Evolutionary conservation across 1,140 invertebrate species (phyloP), one percentile per base, ranked within the genome.

Genomic region (Bombus pyrosoma): DNA sequence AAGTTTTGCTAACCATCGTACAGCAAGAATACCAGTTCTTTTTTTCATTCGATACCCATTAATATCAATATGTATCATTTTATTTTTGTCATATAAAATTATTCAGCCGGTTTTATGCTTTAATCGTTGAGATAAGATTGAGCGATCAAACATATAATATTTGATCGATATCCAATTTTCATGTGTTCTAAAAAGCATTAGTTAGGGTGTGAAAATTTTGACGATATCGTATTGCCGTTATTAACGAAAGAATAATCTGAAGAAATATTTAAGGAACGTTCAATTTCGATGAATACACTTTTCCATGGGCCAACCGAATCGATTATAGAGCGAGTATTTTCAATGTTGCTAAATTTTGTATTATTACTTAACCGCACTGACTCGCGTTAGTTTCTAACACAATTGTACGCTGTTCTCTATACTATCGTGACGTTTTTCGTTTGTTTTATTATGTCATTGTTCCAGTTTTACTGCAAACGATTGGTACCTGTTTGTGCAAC

Each of bases 1-100:
- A 87, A 81, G 66, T 78, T 90, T 89, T 87, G 89, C 88, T 90
- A 86, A 90, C 64, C 79, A 80, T 86, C 86, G 75, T 89, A 85
- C 53, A 85, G 47, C n/a, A 62, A n/a, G 59, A 80, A n/a, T 62
- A 89, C 41, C 73, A 57, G 68, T 66, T 34, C n/a, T 66, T 37
- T n/a, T 47, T 47, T 69, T n/a, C 37, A 75, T 90, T 74, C 72
- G 80, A 86, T 68, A 37, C 18, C 68, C 76, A 83, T 81, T 76
- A n/a, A 59, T 76, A 59, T 73, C 76, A 68, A 41, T n/a, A 80
- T 81, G 34, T 34, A 12, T 83, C 66, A 66, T 72, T 74, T 28
- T 28, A 37, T 28, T 43, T 85, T 41, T 68, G n/a, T 13, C n/a
- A 32, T 32, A 73, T 15, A 9, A 66, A 66, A 62, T n/a, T 62